Conservation (phyloP, 2,113 vertebrate genomes). For the Brachirus orientalis region DNA sequence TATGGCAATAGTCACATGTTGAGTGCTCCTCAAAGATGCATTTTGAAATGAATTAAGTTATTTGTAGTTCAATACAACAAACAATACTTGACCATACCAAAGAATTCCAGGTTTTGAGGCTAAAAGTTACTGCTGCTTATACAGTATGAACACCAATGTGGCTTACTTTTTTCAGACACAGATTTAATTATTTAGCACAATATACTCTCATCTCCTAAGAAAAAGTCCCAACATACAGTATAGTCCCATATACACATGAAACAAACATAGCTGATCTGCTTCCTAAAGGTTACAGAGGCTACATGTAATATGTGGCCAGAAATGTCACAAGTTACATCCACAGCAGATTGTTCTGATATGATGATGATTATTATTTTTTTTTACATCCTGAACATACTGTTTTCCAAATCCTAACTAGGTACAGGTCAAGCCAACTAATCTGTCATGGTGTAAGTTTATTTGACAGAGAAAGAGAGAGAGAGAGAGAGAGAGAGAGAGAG, state of each 20-base stretch:
- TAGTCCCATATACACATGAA: slow-evolving; percentile 54
- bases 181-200: slow-evolving; percentile 59
- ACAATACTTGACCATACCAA: slow-evolving; percentile 64
- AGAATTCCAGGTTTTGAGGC: slow-evolving; percentile 57
- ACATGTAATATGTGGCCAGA: slow-evolving; percentile 33
- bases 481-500: not conserved
- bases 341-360: slow-evolving; percentile 19
- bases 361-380: not conserved
- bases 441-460: slow-evolving; percentile 2
- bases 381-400: slow-evolving; percentile 22
- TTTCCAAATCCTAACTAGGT: slow-evolving; percentile 15
- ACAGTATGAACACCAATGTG: slow-evolving; percentile 79
- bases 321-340: slow-evolving; percentile 30
- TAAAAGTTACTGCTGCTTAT: slow-evolving; percentile 60
- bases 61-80: slow-evolving; percentile 56
- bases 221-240: slow-evolving; percentile 57
- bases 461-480: not conserved
- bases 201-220: slow-evolving; percentile 56
- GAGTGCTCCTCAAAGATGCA: slow-evolving; percentile 49
- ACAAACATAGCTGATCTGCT: slow-evolving; percentile 48
- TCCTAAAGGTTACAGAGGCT: slow-evolving; percentile 50
- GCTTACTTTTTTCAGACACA: slow-evolving; percentile 61
- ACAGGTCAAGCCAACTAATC: slow-evolving; percentile 25
- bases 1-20: slow-evolving; percentile 15
- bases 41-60: slow-evolving; percentile 37